phyloP scores from a whole-genome alignment of 2,113 vertebrate species.

The Neofelis nebulosa region DNA sequence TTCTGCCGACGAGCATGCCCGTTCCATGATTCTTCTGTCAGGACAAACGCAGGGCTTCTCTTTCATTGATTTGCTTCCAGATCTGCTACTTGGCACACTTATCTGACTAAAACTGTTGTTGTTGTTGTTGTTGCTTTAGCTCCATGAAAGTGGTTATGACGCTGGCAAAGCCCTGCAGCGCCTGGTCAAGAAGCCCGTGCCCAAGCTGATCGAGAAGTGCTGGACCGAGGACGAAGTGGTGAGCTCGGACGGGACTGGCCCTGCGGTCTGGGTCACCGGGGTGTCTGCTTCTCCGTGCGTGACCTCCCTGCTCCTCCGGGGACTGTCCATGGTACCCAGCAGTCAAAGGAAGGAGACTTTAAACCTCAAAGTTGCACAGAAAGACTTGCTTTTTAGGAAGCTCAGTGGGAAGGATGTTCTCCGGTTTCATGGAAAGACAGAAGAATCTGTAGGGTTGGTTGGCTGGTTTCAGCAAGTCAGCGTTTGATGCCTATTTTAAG shows the following conservation, averaged over 20 bases:
- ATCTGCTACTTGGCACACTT: slow-evolving; percentile 23
- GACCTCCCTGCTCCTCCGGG: not conserved
- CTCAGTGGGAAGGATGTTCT: not conserved
- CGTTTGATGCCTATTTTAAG: not conserved
- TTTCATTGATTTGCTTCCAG: slow-evolving; percentile 48
- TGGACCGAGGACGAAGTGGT: slow-evolving; percentile 99
- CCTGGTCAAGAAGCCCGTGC: slow-evolving; percentile 98
- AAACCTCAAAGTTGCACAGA: not conserved
- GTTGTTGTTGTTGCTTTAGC: slow-evolving; percentile 84
- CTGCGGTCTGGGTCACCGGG: not conserved
- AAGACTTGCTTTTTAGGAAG: not conserved
- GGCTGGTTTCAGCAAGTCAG: not conserved
- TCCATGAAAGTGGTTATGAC: slow-evolving; percentile 98
- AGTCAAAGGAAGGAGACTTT: not conserved
- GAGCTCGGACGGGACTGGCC: slow-evolving; percentile 75
- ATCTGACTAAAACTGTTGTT: slow-evolving; percentile 59
- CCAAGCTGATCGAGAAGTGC: slow-evolving; percentile 98
- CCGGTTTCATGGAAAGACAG: not conserved
- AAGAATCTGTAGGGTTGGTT: not conserved
- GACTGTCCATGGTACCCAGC: fast-evolving
- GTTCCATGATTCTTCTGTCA: not conserved
- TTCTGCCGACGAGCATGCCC: not conserved
- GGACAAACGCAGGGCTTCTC: slow-evolving; percentile 1
- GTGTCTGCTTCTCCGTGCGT: not conserved
- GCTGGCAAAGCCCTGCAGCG: slow-evolving; percentile 98